Evolutionary conservation across 2,797 vertebrate genomes (phyloP), one percentile per base, ranked within the genome.

Genomic region (Spatula clypeata): DNA sequence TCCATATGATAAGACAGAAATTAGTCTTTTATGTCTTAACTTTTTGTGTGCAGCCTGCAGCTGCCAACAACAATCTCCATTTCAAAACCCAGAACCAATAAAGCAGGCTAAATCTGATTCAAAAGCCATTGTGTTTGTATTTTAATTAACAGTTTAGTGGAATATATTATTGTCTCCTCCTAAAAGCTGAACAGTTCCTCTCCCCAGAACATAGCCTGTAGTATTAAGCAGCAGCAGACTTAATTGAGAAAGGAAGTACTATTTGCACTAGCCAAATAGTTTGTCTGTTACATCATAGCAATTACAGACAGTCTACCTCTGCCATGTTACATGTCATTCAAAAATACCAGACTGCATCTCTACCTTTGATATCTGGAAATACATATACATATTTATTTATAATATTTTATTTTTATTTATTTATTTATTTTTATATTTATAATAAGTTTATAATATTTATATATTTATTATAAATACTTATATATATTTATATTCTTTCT

Each of bases 31-130:
- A 83, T 79, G 61, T 86, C 66, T 88, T 87, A 93, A 76, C 71
- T 77, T 94, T 85, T 85, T 79, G 45, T 89, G 57, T 62, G 82
- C 36, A 95, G 51, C 75, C 74, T 85, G 67, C 86, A 97, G 86
- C 92, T 98, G 92, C 70, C 79, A 94, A 79, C 87, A 95, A 36
- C 47, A 36, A 92, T 88, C 57, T 94, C 64, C 40, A 61, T 95
- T 95, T 97, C 95, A 94, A 96, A 95, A 94, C 38, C 42, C 47
- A 79, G 83, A 93, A 79, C n/a, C 75, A 96, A 95, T 61, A 93
- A 81, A 53, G 7, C 44, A 40, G 62, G 23, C 57, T 92, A 89
- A 93, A 83, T 84, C 42, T 67, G 71, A 94, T 88, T 94, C 16
- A 36, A 75, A 91, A 96, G n/a, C 24, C 29, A 65, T 73, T 80